These are phyloP conservation scores for Champsocephalus gunnari DNA, from an alignment of 2,797 vertebrate genomes.

Conservation along the genomic window DNA sequence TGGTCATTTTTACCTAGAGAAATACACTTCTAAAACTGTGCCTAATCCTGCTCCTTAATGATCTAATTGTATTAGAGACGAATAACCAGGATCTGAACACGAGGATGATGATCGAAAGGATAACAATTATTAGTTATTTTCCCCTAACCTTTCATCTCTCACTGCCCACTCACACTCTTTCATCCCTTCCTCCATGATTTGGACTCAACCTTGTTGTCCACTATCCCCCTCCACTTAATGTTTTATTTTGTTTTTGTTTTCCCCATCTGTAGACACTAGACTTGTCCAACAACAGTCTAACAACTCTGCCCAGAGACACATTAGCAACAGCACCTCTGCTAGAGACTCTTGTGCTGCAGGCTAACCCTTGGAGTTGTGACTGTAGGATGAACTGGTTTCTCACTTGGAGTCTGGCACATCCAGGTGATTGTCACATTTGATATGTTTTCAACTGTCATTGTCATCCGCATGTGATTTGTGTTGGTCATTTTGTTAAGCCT, in stretches of 20 bases:
- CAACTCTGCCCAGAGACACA: slow-evolving; percentile 79
- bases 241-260: slow-evolving; percentile 15
- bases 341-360: slow-evolving; percentile 90
- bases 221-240: not conserved
- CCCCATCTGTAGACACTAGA: slow-evolving; percentile 88
- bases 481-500: not conserved
- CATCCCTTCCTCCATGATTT: slow-evolving; percentile 24
- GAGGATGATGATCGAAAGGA: slow-evolving; percentile 22
- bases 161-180: slow-evolving; percentile 14
- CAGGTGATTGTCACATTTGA: slow-evolving; percentile 80
- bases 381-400: slow-evolving; percentile 89
- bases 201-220: slow-evolving; percentile 7
- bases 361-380: slow-evolving; percentile 94
- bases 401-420: slow-evolving; percentile 84
- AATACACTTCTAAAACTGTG: not conserved
- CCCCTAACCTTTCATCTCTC: slow-evolving; percentile 26
- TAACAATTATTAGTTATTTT: slow-evolving; percentile 41
- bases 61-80: not conserved
- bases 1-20: slow-evolving; percentile 9
- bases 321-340: slow-evolving; percentile 87
- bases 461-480: not conserved
- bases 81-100: slow-evolving; percentile 24
- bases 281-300: slow-evolving; percentile 92
- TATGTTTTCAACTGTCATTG: slow-evolving; percentile 17
- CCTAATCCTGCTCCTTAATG: not conserved